Percentiles rank a stretch among this genome's conserved stretches.
phyloP scores from a whole-genome alignment of 2,797 vertebrate species.

The Hyperoplus lanceolatus region DNA sequence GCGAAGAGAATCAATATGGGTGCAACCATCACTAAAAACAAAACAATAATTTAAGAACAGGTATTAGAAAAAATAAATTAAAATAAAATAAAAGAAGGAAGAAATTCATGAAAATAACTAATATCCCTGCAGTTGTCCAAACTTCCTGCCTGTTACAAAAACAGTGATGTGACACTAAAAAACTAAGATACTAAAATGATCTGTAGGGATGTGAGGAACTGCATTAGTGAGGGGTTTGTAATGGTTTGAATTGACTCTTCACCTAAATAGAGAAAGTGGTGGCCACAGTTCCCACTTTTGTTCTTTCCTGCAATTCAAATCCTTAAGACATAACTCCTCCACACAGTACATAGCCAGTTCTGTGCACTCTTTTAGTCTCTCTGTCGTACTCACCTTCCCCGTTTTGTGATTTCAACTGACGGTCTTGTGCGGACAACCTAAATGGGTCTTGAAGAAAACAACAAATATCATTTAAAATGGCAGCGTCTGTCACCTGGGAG shows the following conservation, averaged over 20 bases:
- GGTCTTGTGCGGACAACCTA: conserved; percentile 56
- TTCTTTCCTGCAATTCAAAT: conserved; percentile 17
- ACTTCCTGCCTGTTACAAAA: not conserved
- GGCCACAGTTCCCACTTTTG: conserved; percentile 10
- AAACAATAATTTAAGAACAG: not conserved
- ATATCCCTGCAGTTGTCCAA: too few relatives aligned
- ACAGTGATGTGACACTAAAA: not conserved
- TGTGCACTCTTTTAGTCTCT: conserved; percentile 27
- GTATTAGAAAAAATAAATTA: not conserved
- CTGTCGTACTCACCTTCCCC: conserved; percentile 37
- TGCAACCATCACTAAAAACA: not conserved
- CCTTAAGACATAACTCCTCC: conserved; percentile 22
- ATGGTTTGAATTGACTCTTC: conserved; percentile 3
- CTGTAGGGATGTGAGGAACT: not conserved
- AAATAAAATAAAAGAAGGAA: not conserved
- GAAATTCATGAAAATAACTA: too few relatives aligned
- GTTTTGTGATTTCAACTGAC: conserved; percentile 53
- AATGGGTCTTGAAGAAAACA: conserved; percentile 63
- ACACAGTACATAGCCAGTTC: conserved; percentile 15
- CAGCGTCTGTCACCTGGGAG: conserved; percentile 47
- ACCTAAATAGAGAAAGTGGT: conserved; percentile 5
- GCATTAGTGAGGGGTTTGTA: not conserved
- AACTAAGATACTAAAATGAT: not conserved
- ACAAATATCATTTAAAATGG: conserved; percentile 63
- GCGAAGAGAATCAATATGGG: not conserved